These are phyloP conservation scores for Chrysogorgia sp. DNA, from an alignment of 92 coral and sea anemone species.

Conservation along the genomic window DNA sequence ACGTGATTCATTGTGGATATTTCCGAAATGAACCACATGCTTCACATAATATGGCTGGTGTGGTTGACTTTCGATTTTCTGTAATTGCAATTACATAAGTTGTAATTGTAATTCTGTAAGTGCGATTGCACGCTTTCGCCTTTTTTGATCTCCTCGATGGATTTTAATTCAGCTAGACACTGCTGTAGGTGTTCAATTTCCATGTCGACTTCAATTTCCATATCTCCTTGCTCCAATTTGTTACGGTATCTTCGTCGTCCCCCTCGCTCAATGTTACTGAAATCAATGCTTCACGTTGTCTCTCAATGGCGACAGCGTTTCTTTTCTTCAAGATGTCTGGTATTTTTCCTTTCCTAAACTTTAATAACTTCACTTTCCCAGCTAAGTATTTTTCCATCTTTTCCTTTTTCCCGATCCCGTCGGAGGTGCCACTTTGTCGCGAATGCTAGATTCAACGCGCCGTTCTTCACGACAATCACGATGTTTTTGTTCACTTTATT, in stretches of 20 bases:
- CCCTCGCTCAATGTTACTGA: background rate
- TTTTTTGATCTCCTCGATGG: slow-evolving; percentile 18
- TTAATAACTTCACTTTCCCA: slow-evolving; percentile 11
- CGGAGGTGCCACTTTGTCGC: slow-evolving; percentile 28
- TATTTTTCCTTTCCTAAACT: background rate
- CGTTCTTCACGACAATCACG: no score
- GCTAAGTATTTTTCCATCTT: slow-evolving; percentile 13
- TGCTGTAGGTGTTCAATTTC: slow-evolving; percentile 17
- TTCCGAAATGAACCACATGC: no score
- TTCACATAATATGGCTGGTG: no score
- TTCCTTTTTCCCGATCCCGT: slow-evolving; percentile 24
- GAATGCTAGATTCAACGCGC: no score
- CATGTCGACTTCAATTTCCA: background rate
- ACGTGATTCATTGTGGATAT: no score
- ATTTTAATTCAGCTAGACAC: background rate
- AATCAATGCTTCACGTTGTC: slow-evolving; percentile 11
- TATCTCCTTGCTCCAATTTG: slow-evolving; percentile 8
- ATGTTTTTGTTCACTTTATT: no score
- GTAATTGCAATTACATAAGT: no score
- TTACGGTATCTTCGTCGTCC: slow-evolving; percentile 2
- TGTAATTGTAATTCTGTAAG: no score
- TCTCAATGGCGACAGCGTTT: slow-evolving; percentile 2
- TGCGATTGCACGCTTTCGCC: background rate
- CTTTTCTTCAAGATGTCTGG: background rate
- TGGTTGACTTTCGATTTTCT: no score